Conservation (phyloP, 2,113 vertebrate species). For the Seriola rivoliana region DNA sequence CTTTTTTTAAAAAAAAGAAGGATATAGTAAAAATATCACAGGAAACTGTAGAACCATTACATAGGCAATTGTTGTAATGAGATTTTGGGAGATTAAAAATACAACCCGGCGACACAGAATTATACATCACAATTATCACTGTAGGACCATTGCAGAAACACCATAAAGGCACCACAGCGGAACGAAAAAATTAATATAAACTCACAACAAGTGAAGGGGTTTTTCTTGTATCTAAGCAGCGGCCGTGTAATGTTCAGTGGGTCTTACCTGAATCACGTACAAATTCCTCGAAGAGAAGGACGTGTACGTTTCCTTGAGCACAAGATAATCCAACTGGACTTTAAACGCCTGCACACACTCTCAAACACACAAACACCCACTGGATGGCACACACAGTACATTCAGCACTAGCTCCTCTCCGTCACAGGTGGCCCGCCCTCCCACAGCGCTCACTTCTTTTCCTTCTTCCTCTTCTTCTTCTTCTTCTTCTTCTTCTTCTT, state of each 20-base stretch:
- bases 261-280: conserved; percentile 55
- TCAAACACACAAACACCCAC: conserved; percentile 22
- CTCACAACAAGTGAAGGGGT: neutral
- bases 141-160: neutral
- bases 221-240: neutral
- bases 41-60: neutral
- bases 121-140: neutral
- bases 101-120: neutral
- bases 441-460: conserved; percentile 24
- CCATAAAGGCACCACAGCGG: neutral
- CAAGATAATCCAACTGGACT: conserved; percentile 63
- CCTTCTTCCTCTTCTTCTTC: conserved; percentile 14
- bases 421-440: conserved; percentile 76
- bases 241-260: neutral
- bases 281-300: conserved; percentile 11
- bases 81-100: neutral
- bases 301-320: conserved; percentile 26
- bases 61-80: neutral
- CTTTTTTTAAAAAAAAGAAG: neutral
- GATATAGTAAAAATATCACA: neutral
- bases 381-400: neutral
- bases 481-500: neutral
- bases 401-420: conserved; percentile 13
- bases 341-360: conserved; percentile 27
- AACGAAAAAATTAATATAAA: neutral